Conservation (phyloP, 2,888 invertebrate genomes). For the Altica lythri region DNA sequence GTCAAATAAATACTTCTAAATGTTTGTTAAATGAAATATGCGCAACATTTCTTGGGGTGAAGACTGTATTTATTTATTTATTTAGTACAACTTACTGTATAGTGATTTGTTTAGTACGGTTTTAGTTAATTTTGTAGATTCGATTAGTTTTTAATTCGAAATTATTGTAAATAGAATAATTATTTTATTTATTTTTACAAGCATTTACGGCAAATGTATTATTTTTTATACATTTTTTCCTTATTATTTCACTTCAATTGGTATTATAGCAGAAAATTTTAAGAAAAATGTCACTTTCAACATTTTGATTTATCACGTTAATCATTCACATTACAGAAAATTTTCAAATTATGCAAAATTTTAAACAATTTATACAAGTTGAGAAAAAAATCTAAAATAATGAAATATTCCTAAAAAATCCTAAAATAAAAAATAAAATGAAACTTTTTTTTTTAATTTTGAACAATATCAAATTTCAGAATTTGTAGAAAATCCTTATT, state of each 20-base stretch:
- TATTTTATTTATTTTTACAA: slow-evolving; percentile 36
- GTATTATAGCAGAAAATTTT: no score
- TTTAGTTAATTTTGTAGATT: slow-evolving; percentile 31
- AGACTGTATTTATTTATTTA: slow-evolving; percentile 29
- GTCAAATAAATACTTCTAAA: slow-evolving; percentile 3
- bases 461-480: no score
- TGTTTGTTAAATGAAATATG: neutral
- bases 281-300: slow-evolving; percentile 3
- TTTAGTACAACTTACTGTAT: slow-evolving; percentile 25
- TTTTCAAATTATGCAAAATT: no score
- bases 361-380: no score
- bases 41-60: slow-evolving; percentile 22
- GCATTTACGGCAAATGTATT: slow-evolving; percentile 34
- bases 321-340: no score
- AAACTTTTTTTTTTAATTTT: no score
- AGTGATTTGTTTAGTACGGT: slow-evolving; percentile 25
- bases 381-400: no score
- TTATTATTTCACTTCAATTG: no score
- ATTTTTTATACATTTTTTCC: slow-evolving; percentile 33
- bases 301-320: no score
- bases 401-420: no score
- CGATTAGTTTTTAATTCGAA: slow-evolving; percentile 17
- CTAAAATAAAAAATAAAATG: no score
- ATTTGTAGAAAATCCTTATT: no score
- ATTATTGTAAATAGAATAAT: slow-evolving; percentile 33